These are phyloP conservation scores for Scalopus aquaticus DNA, from an alignment of 2,113 vertebrate genomes.

Conservation along the genomic window DNA sequence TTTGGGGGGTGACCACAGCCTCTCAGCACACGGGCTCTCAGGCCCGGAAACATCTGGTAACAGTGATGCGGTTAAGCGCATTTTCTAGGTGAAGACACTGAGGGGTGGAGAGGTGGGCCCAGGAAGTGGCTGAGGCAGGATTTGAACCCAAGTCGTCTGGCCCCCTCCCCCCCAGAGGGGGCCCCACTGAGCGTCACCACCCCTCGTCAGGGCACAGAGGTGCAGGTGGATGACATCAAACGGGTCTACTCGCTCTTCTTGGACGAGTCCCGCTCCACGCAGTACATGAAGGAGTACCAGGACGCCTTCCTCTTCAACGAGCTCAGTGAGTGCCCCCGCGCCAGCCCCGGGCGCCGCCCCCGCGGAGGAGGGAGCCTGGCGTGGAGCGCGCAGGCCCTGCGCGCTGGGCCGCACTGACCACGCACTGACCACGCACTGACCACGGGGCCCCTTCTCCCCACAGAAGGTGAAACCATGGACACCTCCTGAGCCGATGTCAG, in stretches of 20 bases:
- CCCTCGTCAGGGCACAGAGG: constrained; percentile 90
- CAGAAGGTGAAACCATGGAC: constrained; percentile 84
- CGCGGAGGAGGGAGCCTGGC: background rate
- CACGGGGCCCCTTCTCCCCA: background rate
- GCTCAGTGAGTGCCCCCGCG: constrained; percentile 87
- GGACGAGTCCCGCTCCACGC: constrained; percentile 93
- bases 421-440: background rate
- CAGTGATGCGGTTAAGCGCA: background rate
- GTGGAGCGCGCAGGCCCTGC: background rate
- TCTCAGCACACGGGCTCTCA: fast-evolving
- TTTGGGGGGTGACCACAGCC: background rate
- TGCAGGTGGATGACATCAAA: constrained; percentile 96
- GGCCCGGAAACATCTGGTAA: background rate
- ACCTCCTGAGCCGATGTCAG: constrained; percentile 72
- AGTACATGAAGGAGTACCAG: constrained; percentile 97
- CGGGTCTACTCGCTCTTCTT: constrained; percentile 94
- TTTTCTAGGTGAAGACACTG: background rate
- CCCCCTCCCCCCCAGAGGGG: background rate
- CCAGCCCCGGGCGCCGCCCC: background rate
- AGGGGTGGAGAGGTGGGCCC: background rate
- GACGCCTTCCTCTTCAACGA: constrained; percentile 96
- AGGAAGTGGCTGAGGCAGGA: fast-evolving
- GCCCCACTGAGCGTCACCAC: background rate
- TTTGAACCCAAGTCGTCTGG: background rate
- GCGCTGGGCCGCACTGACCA: background rate